Evolutionary conservation across 2,888 invertebrate genomes (phyloP), one percentile per base, ranked within the genome.

Genomic region (Andrena marginata): DNA sequence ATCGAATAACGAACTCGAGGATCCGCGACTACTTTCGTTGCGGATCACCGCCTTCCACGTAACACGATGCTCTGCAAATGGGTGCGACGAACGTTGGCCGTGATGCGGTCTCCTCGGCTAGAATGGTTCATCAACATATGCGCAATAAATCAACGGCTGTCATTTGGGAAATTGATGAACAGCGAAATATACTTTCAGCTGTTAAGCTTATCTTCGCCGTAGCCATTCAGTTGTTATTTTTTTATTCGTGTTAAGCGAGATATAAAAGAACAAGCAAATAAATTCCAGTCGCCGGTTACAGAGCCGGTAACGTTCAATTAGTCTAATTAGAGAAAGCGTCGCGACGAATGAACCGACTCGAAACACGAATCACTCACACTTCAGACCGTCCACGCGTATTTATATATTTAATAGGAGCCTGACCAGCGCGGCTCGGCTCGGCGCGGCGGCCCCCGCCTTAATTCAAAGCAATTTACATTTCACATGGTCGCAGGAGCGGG

Each of bases 401-500:
- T 88, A 87, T 56, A 56, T 26, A 56, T 56, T 56, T 56, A 56
- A 56, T 56, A 56, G 33, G 33, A 62, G 8, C 31, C 62, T 31
- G 62, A 33, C 62, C 62, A 7, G 10, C 56, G 51, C 0, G 51
- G 42, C 10, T 33, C 60, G n/a, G 23, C 54, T 7, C 49, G n/a
- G 10, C 10, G 71, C 85, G 86, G 71, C 87, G 82, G 84, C 65
- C 75, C 64, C 63, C 65, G 81, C 90, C 86, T 89, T 91, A 91
- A 91, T 91, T 92, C 87, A 89, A 89, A 89, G 90, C 90, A 91
- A 91, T 90, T 92, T 92, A 87, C 90, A 92, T 91, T 91, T 91
- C 89, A 89, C 89, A 89, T 89, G 89, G 88, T 89, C 85, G 85
- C 87, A 80, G 86, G 76, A 85, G 49, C 76, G 60, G 56, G 54